Evolutionary conservation across 2,888 invertebrate genomes (phyloP), one percentile per base, ranked within the genome.

Genomic region (Troides aeacus): DNA sequence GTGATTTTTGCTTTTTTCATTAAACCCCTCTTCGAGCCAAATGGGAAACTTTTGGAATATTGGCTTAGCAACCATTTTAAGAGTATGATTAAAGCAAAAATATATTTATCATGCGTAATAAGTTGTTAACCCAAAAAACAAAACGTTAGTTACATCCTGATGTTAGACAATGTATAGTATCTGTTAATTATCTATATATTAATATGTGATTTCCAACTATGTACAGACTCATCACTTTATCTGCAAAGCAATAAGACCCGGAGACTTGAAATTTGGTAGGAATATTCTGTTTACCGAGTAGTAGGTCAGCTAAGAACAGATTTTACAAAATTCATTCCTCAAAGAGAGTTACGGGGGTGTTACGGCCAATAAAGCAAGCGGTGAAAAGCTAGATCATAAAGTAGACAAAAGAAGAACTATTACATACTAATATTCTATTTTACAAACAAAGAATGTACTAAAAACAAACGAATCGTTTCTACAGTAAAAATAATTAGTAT

Each of bases 1-100:
- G 63, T 67, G 67, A 64, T 70, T 67, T 67, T 61, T 70, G 66
- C 70, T 64, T 67, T 67, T 67, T 70, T 67, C 67, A 64, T 61
- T 70, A 70, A 70, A 59, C 62, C 58, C 62, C 42, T 66, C 69
- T 36, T 57, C 64, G 42, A 66, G 46, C 30, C 23, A 39, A 23
- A 39, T 60, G 57, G 62, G 18, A 61, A 61, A 62, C 53, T 58
- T 62, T 62, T 57, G 46, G 50, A 68, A 53, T 53, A 53, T 53
- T 53, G 53, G n/a, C 53, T 53, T 53, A 53, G 53, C 18, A 53
- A 53, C 53, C 18, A 53, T 53, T 53, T 53, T 53, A n/a, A 18
- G 15, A 46, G 15, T n/a, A 53, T 53, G 7, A n/a, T n/a, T 15
- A n/a, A n/a, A 6, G 2, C 6, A 53, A 53, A 53, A 53, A 18